Evolutionary conservation across 2,797 vertebrate species (phyloP).

Genomic region (Artibeus jamaicensis): DNA sequence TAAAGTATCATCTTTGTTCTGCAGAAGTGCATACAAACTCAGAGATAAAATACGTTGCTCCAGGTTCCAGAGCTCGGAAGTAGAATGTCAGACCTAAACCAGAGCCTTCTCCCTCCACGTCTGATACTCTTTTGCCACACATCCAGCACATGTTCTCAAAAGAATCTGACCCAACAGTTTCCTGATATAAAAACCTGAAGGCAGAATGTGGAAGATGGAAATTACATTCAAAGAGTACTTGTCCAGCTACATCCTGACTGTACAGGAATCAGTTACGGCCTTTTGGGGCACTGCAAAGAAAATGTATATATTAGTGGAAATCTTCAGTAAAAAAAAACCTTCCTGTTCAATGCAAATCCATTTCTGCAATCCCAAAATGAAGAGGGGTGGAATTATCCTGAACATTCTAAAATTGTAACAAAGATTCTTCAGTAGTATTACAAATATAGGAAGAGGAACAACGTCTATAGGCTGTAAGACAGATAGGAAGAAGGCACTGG

Average conservation of each 20-base stretch:
- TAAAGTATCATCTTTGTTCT: neutral
- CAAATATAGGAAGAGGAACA: neutral
- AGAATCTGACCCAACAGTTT: neutral
- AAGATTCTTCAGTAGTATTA: neutral
- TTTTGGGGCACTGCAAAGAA: neutral
- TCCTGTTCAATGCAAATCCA: neutral
- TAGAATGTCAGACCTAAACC: neutral
- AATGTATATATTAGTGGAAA: neutral
- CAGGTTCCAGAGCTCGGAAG: neutral
- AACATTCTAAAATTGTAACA: neutral
- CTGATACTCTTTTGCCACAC: neutral
- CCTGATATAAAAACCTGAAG: slow-evolving; percentile 25
- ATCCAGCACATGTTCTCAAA: slow-evolving; percentile 13
- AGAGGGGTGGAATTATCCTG: neutral
- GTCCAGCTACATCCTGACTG: neutral
- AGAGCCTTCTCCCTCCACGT: neutral
- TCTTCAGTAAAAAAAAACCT: neutral
- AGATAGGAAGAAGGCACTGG: neutral
- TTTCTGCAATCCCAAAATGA: neutral
- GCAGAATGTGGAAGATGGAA: neutral
- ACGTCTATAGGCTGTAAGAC: neutral
- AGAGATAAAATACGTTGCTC: neutral
- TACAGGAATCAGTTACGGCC: neutral
- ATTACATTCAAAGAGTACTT: slow-evolving; percentile 24
- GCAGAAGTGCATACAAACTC: neutral